Percentiles rank a stretch among this genome's conserved stretches.
These are phyloP conservation scores for Tyto alba DNA, from an alignment of 2,113 vertebrate species.

Conservation along the genomic window DNA sequence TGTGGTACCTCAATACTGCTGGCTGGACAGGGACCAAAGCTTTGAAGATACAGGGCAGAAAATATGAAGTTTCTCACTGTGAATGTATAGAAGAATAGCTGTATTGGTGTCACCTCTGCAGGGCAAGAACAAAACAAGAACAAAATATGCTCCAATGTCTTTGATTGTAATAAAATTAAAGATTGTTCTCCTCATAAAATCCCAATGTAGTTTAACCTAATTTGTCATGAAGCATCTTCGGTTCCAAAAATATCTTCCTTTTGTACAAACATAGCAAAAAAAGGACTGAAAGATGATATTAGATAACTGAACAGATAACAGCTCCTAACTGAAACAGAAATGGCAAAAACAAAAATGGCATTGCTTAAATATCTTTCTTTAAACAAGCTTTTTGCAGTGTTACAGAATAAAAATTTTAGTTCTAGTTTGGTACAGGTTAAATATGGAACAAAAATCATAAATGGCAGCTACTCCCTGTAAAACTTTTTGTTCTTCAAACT, in stretches of 20 bases:
- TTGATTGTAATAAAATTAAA: neutral
- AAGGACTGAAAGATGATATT: neutral
- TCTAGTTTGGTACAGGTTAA: neutral
- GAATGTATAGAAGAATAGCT: neutral
- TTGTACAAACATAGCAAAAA: neutral
- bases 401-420: neutral
- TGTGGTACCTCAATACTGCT: neutral
- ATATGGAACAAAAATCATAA: neutral
- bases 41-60: neutral
- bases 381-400: neutral
- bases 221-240: neutral
- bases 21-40: neutral
- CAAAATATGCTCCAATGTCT: neutral
- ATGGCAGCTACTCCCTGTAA: neutral
- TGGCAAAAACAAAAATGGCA: neutral
- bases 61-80: neutral
- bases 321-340: neutral
- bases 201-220: neutral
- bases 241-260: neutral
- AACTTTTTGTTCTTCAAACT: neutral
- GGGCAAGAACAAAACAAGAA: neutral
- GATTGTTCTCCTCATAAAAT: neutral
- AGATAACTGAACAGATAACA: neutral
- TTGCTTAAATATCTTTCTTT: neutral
- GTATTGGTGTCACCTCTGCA: neutral